Conservation (phyloP, 2,113 vertebrate genomes). For the Apodemus speciosus region DNA sequence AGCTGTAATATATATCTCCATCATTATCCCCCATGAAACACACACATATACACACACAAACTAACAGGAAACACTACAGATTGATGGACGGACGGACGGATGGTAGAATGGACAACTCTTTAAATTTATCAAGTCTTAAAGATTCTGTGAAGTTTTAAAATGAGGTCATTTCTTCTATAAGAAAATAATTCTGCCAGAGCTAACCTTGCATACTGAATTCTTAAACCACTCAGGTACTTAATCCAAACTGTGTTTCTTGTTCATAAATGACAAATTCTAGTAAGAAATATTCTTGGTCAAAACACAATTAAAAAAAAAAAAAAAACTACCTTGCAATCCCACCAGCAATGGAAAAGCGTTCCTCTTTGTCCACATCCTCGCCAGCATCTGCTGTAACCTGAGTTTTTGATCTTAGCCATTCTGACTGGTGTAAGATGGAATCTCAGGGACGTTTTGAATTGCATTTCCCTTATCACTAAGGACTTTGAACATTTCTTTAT, state of each 20-base stretch:
- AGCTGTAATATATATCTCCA: background rate
- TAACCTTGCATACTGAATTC: background rate
- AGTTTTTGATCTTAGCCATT: no score
- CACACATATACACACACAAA: constrained; percentile 26
- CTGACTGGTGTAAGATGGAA: no score
- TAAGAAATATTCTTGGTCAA: constrained; percentile 6
- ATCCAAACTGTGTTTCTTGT: background rate
- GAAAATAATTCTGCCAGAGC: constrained; percentile 21
- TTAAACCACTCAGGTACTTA: constrained; percentile 23
- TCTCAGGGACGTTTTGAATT: no score
- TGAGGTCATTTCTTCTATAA: background rate
- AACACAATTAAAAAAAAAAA: constrained; percentile 21
- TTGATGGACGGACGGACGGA: no score
- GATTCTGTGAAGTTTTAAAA: constrained; percentile 28
- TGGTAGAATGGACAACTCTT: background rate
- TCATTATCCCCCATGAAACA: background rate
- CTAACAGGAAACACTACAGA: background rate
- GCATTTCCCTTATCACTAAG: no score
- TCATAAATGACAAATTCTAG: constrained; percentile 38
- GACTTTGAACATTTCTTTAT: no score
- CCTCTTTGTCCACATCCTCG: no score
- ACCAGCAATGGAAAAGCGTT: no score
- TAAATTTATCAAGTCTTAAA: background rate
- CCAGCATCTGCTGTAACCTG: no score
- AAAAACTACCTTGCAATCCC: background rate